Base-by-base conservation (phyloP, 2,113 vertebrate species). In the Rhegmatorhina hoffmannsi region DNA sequence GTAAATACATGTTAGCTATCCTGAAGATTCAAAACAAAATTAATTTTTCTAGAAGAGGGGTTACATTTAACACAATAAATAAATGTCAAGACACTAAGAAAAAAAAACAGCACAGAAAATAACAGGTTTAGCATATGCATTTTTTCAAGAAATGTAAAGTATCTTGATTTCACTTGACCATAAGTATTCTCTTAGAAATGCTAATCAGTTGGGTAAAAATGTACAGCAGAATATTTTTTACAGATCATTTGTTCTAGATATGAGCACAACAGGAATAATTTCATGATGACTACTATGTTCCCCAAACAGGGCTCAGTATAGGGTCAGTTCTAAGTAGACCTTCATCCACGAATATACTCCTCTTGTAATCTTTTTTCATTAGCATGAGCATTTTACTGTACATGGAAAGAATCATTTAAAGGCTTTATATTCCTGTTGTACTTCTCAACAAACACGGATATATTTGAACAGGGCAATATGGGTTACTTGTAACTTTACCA, bases 401-500 rank as follows among this genome's bases (percentile, higher is more conserved):
- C 14, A 50, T 50, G 76, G 47, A 31, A 83, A 88, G 24, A 38
- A 62, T 36, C 8, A 7, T 68, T 84, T 81, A 43, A 66, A 94
- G 53, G 20, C 36, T 64, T 34, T 49, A 63, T 72, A 49, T 56
- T 74, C 21, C 43, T 74, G 23, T 52, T 85, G n/a, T 88, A n/a
- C 56, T 79, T 91, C 77, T 80, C 83, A 88, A 85, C 18, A 38
- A 40, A 18, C 67, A 55, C 33, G 89, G 89, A 76, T 82, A 29
- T 85, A 40, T 94, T 93, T 95, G 87, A 43, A 86, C 79, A 92
- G 68, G 58, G 43, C 52, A 84, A 80, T 60, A 85, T 0, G 3
- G 87, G 95, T 97, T 97, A 97, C 97, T 79, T 88, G 91, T 89
- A 97, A 92, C 55, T 95, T 93, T 94, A 94, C 58, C 70, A 88